Evolutionary conservation across 2,888 invertebrate species (phyloP).

Genomic region (Heterodera filipjevi): DNA sequence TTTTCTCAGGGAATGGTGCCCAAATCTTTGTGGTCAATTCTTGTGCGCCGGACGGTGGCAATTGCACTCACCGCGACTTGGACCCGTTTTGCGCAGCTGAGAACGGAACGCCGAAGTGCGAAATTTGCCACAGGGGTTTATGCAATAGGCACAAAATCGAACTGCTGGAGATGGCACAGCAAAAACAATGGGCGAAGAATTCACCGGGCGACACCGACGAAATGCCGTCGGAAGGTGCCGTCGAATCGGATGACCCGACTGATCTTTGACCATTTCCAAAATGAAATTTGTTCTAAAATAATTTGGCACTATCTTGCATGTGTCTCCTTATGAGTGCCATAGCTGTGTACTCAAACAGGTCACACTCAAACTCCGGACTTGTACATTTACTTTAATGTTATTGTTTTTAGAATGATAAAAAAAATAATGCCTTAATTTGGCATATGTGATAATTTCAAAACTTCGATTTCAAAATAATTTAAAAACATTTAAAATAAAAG

Average conservation of each 20-base stretch:
- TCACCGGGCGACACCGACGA: neutral
- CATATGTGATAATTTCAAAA: no score
- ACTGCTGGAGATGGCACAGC: neutral
- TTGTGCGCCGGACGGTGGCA: neutral
- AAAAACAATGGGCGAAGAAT: no score
- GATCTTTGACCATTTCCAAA: neutral
- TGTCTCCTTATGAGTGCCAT: no score
- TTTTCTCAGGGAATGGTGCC: neutral
- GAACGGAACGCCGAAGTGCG: neutral
- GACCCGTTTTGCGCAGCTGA: conserved; percentile 1
- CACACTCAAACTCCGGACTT: no score
- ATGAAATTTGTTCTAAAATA: no score
- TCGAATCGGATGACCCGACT: neutral
- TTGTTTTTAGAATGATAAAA: no score
- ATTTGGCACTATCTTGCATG: no score
- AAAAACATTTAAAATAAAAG: no score
- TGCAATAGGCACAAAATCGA: neutral
- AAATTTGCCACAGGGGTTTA: neutral
- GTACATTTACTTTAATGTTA: no score
- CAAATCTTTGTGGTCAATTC: neutral
- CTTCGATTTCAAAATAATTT: no score
- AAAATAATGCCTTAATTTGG: no score
- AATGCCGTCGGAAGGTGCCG: neutral
- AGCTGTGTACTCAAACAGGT: no score
- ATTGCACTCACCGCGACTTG: neutral